Conservation (phyloP, 2,888 invertebrate species). For the Desoria tigrina region DNA sequence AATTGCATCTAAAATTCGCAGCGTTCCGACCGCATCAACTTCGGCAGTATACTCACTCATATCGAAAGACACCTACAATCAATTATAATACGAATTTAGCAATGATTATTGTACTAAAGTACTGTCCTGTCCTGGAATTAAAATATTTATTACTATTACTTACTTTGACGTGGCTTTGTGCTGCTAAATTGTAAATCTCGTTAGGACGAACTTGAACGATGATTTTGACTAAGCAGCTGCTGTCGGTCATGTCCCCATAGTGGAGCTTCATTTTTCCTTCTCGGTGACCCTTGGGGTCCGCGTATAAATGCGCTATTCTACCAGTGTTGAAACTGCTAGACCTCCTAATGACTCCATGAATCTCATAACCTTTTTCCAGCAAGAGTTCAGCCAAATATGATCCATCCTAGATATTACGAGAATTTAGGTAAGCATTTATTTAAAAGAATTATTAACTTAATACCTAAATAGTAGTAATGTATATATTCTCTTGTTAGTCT, state of each 20-base stretch:
- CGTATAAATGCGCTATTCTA: constrained; percentile 93
- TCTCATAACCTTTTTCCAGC: constrained; percentile 85
- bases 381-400: constrained; percentile 95
- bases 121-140: too few relatives aligned
- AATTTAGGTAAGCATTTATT: not conserved
- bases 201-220: constrained; percentile 76
- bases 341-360: constrained; percentile 93
- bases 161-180: constrained; percentile 98
- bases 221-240: constrained; percentile 87
- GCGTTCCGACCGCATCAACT: constrained; percentile 92
- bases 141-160: constrained; percentile 29
- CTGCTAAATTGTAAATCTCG: constrained; percentile 97
- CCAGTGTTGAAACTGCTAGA: constrained; percentile 96
- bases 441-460: constrained; percentile 3
- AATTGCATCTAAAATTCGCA: constrained; percentile 87
- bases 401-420: constrained; percentile 73
- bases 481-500: not conserved
- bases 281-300: constrained; percentile 83
- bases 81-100: too few relatives aligned
- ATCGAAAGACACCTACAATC: constrained; percentile 80
- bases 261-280: constrained; percentile 88
- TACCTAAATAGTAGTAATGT: not conserved
- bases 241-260: constrained; percentile 98
- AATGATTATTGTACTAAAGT: too few relatives aligned
- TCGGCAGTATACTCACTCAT: constrained; percentile 98